Percentiles rank a stretch among this genome's conserved stretches.
phyloP scores from a whole-genome alignment of 1,140 invertebrate species.

The Pentalonia nigronervosa region DNA sequence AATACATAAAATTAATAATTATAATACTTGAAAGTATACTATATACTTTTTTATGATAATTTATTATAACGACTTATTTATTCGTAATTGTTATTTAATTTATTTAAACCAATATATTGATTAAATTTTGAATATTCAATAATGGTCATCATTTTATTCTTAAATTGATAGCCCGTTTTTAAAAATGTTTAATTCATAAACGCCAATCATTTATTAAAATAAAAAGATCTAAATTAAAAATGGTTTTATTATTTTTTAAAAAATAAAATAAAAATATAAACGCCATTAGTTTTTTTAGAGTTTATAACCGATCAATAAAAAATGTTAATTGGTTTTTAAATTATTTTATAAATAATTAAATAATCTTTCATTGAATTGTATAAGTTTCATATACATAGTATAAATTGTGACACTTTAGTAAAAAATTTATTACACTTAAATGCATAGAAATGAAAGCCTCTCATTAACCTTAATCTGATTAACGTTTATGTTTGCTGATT shows the following conservation, averaged over 20 bases:
- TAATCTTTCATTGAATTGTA: neutral
- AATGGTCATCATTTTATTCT: neutral
- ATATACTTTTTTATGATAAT: neutral
- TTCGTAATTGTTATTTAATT: neutral
- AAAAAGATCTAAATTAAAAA: neutral
- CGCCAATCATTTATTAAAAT: neutral
- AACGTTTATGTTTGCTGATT: neutral
- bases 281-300: neutral
- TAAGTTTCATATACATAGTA: neutral
- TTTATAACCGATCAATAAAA: neutral
- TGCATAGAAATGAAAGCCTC: neutral
- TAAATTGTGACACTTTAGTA: slow-evolving; percentile 1
- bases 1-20: neutral
- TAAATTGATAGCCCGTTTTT: neutral
- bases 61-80: neutral
- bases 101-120: neutral
- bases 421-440: neutral
- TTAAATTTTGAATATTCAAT: neutral
- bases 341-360: neutral
- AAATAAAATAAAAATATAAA: neutral
- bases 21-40: neutral
- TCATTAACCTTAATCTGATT: slow-evolving; percentile 22
- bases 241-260: neutral
- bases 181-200: slow-evolving; percentile 20
- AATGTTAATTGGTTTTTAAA: neutral